phyloP scores from a whole-genome alignment of 1,140 invertebrate species.

The Ladona fulva region DNA sequence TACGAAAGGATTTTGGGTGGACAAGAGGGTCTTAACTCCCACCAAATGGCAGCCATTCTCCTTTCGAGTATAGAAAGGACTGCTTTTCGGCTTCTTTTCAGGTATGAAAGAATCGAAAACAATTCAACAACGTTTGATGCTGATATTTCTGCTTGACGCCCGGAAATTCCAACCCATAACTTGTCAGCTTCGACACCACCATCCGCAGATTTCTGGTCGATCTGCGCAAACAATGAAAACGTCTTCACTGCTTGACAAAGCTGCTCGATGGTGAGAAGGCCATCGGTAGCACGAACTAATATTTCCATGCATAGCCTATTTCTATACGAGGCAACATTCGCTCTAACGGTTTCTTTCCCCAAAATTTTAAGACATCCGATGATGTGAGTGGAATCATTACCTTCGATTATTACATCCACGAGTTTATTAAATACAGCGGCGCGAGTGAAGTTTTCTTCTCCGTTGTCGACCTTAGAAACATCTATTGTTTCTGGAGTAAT shows the following conservation, averaged over 20 bases:
- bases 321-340: constrained; percentile 40
- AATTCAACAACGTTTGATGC: constrained; percentile 46
- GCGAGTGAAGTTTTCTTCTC: constrained; percentile 33
- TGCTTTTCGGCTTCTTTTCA: constrained; percentile 50
- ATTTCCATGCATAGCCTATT: constrained; percentile 50
- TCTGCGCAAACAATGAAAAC: constrained; percentile 36
- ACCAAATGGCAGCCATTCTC: constrained; percentile 46
- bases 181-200: constrained; percentile 41
- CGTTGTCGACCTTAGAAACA: constrained; percentile 20
- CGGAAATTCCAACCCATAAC: constrained; percentile 57
- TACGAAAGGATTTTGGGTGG: constrained; percentile 42
- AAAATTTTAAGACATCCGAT: constrained; percentile 38
- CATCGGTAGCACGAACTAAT: constrained; percentile 48
- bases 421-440: constrained; percentile 38
- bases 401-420: constrained; percentile 36
- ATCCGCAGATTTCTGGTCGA: constrained; percentile 38
- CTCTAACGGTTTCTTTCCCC: constrained; percentile 34
- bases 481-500: constrained; percentile 23
- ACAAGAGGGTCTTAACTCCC: constrained; percentile 35
- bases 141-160: constrained; percentile 47
- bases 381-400: constrained; percentile 35
- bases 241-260: constrained; percentile 46
- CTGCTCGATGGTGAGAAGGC: constrained; percentile 49
- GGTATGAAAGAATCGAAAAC: constrained; percentile 45
- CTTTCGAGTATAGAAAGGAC: constrained; percentile 53